phyloP scores from a whole-genome alignment of 2,797 vertebrate genomes.

The Gallinago solitaria region DNA sequence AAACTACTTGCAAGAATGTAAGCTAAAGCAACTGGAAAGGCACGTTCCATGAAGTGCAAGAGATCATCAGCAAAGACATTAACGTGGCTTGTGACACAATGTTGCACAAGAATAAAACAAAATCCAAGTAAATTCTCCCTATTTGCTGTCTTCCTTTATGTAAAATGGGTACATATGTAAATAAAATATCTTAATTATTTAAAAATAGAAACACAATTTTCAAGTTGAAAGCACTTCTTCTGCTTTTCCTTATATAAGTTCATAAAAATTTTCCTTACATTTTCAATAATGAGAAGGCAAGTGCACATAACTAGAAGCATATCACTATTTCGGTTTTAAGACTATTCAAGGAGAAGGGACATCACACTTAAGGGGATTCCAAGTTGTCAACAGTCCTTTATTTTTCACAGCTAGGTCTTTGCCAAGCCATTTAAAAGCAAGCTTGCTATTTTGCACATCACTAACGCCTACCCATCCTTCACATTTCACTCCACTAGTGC shows the following conservation, averaged over 20 bases:
- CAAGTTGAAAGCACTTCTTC: background rate
- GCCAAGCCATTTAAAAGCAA: conserved; percentile 50
- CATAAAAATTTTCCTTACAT: background rate
- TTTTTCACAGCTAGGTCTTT: conserved; percentile 40
- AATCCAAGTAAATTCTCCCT: background rate
- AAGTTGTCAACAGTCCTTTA: conserved; percentile 43
- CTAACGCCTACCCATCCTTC: conserved; percentile 36
- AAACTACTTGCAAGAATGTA: background rate
- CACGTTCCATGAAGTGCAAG: background rate
- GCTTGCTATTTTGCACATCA: conserved; percentile 40
- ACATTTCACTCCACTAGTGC: conserved; percentile 28
- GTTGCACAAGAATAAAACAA: background rate
- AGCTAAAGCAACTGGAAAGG: background rate
- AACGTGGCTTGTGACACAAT: background rate
- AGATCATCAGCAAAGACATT: background rate
- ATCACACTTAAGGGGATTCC: conserved; percentile 31
- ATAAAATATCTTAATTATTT: background rate
- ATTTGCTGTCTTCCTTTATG: background rate
- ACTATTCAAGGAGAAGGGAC: background rate
- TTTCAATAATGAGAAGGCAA: background rate
- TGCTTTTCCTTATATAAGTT: background rate
- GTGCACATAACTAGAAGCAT: background rate
- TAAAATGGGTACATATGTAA: background rate
- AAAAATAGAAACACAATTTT: background rate
- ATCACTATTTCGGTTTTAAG: background rate